phyloP scores from a whole-genome alignment of 2,888 invertebrate species.

The Brachyptera putata region DNA sequence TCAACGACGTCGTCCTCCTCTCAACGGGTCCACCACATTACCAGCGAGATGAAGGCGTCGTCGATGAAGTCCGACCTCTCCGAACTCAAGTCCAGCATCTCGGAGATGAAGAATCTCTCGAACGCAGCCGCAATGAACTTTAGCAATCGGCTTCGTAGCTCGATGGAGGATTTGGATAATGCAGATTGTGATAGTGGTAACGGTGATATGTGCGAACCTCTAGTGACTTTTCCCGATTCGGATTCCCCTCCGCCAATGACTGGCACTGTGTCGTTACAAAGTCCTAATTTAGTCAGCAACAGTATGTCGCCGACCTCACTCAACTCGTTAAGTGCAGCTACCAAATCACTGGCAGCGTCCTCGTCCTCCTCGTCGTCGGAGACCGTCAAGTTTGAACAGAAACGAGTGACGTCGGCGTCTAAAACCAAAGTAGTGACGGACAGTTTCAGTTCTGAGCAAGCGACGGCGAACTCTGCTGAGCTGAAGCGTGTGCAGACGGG shows the following conservation, averaged over 20 bases:
- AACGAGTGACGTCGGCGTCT: conserved; percentile 71
- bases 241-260: conserved; percentile 54
- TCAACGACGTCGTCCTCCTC: conserved; percentile 45
- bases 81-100: conserved; percentile 77
- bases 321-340: conserved; percentile 5
- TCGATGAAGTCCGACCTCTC: conserved; percentile 76
- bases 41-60: conserved; percentile 74
- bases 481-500: conserved; percentile 70
- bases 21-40: conserved; percentile 52
- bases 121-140: conserved; percentile 31
- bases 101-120: conserved; percentile 76
- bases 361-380: conserved; percentile 44
- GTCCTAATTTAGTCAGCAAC: conserved; percentile 39
- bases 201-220: conserved; percentile 53
- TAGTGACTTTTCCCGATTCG: conserved; percentile 77
- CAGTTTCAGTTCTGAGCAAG: conserved; percentile 75
- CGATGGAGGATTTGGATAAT: conserved; percentile 64
- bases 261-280: conserved; percentile 45
- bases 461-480: conserved; percentile 65
- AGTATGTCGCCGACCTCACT: conserved; percentile 24
- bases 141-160: conserved; percentile 59
- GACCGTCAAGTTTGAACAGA: conserved; percentile 78
- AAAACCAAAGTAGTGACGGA: conserved; percentile 77
- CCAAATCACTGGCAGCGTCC: conserved; percentile 38
- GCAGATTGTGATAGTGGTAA: conserved; percentile 36